Base-by-base conservation (phyloP, 2,113 vertebrate species). In the Irena cyanogastra region DNA sequence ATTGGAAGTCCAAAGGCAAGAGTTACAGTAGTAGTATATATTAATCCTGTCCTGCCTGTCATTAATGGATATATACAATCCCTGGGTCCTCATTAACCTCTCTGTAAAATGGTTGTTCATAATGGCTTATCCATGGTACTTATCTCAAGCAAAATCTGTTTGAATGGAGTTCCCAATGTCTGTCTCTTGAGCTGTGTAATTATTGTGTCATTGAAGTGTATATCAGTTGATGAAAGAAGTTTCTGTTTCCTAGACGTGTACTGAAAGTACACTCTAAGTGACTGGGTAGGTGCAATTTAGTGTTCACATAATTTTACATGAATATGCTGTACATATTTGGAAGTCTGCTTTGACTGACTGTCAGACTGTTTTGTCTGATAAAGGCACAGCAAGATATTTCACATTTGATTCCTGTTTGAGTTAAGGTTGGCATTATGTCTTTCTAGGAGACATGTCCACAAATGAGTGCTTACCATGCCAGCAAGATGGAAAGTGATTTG, bases 21-120 rank as follows among this genome's bases (percentile, higher is more conserved):
- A 68, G 41, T 77, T 83, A n/a, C 0, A 52, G 16, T 3, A 1
- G n/a, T 16, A n/a, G 30, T 47, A 10, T 22, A 7, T 61, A 24
- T 26, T 71, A 60, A 26, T 64, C 71, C 37, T 87, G 68, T 59
- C 47, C 42, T 86, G 39, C 35, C 24, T 78, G 30, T 33, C n/a
- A 2, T 70, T 47, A 83, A 42, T 70, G 33, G 65, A 66, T 49
- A 16, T 23, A 4, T 77, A 14, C 6, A 8, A 61, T 81, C 33
- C 33, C 27, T 63, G 27, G 6, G 28, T 78, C n/a, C 35, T 79
- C 0, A 0, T 80, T 90, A 61, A 49, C 24, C 16, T 89, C 31
- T 76, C 49, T 84, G 37, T 91, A 56, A 75, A 78, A 27, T 16
- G 31, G 7, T 56, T 85, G 21, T 82, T 93, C 24, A 1, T 68